Evolutionary conservation across 2,797 vertebrate species (phyloP), one percentile per base, ranked within the genome.

Genomic region (Calcarius lapponicus): DNA sequence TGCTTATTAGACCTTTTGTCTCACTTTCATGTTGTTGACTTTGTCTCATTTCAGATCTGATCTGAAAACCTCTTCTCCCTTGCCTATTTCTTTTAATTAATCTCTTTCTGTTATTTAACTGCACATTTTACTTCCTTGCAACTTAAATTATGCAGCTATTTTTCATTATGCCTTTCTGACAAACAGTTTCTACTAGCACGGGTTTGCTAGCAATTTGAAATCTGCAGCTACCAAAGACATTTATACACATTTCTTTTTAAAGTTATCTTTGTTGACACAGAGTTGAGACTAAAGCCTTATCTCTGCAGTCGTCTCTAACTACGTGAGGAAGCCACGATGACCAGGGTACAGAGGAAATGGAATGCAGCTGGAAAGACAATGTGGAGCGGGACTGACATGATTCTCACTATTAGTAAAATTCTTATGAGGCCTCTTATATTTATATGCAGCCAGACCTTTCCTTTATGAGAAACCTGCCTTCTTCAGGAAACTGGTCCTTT

Each of bases 11-110:
- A 67, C 47, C 31, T 75, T 60, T 76, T 70, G 36, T 83, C 17
- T 92, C 18, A 8, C 22, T 54, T 18, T 72, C 8, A 7, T 18
- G 3, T 92, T 8, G 4, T 34, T 91, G 56, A 42, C 40, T 88
- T 83, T 50, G 26, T 86, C 60, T 93, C 17, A 7, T 88, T 91
- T 91, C 34, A 75, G 42, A 56, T 79, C 36, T 83, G 42, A 10
- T 84, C 47, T 67, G 70, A 86, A 91, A 92, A 67, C 17, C 14
- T 72, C 14, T 80, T 95, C 38, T 94, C n/a, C 76, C 45, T 53
- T 88, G 58, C 45, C 62, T 84, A 10, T 92, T 88, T 86, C 15
- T 80, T 69, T 69, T 93, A 90, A 92, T 95, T 88, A n/a, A 80
- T 93, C 36, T 75, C 17, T 86, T 86, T 80, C 20, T 81, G 1